These are phyloP conservation scores for Verasper variegatus DNA, from an alignment of 2,113 vertebrate species.

Conservation along the genomic window DNA sequence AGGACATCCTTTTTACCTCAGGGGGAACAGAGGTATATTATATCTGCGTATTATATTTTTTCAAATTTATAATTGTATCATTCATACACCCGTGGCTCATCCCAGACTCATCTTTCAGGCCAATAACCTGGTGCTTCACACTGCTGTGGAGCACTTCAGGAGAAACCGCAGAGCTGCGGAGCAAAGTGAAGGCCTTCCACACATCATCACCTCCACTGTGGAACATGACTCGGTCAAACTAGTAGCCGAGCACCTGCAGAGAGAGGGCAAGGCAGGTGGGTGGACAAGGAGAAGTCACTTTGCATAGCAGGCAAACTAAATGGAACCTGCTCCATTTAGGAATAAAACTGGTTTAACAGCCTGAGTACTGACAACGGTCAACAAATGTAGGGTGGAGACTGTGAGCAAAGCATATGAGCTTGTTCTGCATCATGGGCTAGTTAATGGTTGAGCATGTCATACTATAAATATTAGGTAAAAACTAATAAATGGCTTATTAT, in stretches of 20 bases:
- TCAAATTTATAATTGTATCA: no score
- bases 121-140: slow-evolving; percentile 93
- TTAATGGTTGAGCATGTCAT: not conserved
- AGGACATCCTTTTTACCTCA: slow-evolving; percentile 92
- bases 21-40: slow-evolving; percentile 92
- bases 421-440: no score
- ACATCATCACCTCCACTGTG: slow-evolving; percentile 88
- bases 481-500: no score
- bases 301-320: not conserved
- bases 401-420: not conserved
- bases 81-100: not conserved
- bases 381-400: no score
- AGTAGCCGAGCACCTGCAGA: slow-evolving; percentile 82
- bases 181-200: slow-evolving; percentile 73
- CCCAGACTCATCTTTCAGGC: slow-evolving; percentile 78
- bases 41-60: not conserved
- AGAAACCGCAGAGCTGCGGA: slow-evolving; percentile 39
- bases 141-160: slow-evolving; percentile 82
- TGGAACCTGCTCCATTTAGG: not conserved
- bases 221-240: slow-evolving; percentile 93
- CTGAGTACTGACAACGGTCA: no score
- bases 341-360: no score
- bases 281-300: not conserved
- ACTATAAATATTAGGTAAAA: no score
- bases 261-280: slow-evolving; percentile 83